Base-by-base conservation (phyloP, 2,797 vertebrate genomes). In the Periparus ater region DNA sequence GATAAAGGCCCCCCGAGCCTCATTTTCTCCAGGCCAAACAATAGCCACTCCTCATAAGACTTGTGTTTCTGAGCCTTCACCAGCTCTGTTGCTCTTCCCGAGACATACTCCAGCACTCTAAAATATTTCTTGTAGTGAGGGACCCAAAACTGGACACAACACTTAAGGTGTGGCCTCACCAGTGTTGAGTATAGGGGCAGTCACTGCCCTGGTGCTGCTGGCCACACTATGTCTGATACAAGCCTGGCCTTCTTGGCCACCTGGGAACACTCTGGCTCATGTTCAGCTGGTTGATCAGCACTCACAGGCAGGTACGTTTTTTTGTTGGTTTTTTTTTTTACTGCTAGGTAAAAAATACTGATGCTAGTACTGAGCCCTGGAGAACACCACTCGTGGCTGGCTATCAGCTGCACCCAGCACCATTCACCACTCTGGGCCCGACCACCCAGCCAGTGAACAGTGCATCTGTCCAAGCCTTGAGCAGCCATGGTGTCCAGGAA, bases 361-460 rank as follows among this genome's bases (percentile, higher is more conserved):
- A 11, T 2, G 8, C 23, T 7, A 16, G 6, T 26, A 50, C 3
- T 61, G 54, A 48, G 40, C 13, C 15, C 55, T 54, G 34, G 8
- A 14, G 54, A 67, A 0, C 42, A 38, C 3, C 34, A 14, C 19
- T 32, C 3, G 1, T 50, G 48, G 17, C 27, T 47, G 44, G 11
- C 22, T 40, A 40, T 18, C 58, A 65, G 30, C 58, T 40, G 65
- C 38, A 38, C 6, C 3, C 21, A 26, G 15, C 66, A 30, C 20
- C 6, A 4, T 18, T 50, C 32, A 23, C 27, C 16, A 11, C 29
- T 48, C 36, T 29, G 22, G 18, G 21, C 21, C 13, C 0, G 0
- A 30, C 21, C 25, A 67, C 11, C 17, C 53, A 77, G 18, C 7
- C 3, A 1, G 5, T 11, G 40, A 66, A 3, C 27, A 54, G 10